Conservation (phyloP, 1,140 invertebrate species). For the Drosophila triauraria region DNA sequence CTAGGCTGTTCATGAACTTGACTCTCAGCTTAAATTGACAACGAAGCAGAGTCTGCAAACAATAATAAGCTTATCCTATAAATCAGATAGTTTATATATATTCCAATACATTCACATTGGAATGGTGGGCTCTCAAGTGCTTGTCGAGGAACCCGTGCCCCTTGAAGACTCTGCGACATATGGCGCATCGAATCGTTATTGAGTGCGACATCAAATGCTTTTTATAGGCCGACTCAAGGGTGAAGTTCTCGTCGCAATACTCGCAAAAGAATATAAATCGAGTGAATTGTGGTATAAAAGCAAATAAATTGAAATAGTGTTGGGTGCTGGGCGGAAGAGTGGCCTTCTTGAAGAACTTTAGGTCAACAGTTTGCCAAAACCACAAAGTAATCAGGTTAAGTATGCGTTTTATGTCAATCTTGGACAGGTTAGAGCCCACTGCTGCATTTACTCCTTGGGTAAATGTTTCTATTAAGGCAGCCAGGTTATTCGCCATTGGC, state of each 20-base stretch:
- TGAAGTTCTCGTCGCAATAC: constrained; percentile 39
- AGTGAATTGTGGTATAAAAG: constrained; percentile 54
- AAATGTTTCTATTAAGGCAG: background rate
- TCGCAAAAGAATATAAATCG: constrained; percentile 47
- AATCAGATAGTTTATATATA: constrained; percentile 1
- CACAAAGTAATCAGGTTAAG: constrained; percentile 64
- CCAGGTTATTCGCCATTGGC: background rate
- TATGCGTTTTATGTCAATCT: constrained; percentile 60
- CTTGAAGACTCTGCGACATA: constrained; percentile 35
- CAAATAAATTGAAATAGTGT: constrained; percentile 55
- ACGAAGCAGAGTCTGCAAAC: background rate
- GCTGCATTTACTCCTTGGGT: constrained; percentile 34
- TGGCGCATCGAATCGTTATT: constrained; percentile 14
- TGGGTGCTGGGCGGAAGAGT: constrained; percentile 6
- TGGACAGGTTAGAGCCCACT: constrained; percentile 25
- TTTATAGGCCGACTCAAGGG: constrained; percentile 26
- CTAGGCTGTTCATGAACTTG: background rate
- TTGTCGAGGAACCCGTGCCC: constrained; percentile 16
- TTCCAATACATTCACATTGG: background rate
- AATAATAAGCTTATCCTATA: background rate
- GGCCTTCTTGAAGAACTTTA: constrained; percentile 38
- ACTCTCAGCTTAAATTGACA: background rate
- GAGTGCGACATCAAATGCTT: constrained; percentile 38
- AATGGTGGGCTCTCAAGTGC: constrained; percentile 1
- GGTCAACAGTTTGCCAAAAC: constrained; percentile 41